These are phyloP conservation scores for Lasiommata megera DNA, from an alignment of 2,888 invertebrate species.

Conservation along the genomic window DNA sequence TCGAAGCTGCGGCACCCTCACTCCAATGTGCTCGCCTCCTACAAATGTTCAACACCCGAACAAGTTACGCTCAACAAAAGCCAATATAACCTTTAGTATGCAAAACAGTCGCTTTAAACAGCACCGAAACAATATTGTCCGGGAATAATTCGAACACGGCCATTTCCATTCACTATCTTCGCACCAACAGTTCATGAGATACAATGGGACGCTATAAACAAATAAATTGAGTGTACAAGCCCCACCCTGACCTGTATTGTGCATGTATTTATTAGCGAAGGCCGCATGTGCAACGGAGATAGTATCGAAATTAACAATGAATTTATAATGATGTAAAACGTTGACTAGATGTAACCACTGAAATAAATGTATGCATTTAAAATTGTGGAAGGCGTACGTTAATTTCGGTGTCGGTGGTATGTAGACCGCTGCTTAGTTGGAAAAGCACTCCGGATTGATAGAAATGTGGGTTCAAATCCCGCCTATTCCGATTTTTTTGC, in stretches of 20 bases:
- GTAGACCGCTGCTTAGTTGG: no score
- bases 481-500: no score
- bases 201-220: slow-evolving; percentile 16
- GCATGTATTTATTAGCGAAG: slow-evolving; percentile 19
- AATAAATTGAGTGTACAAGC: slow-evolving; percentile 14
- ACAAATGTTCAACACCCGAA: neutral
- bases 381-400: no score
- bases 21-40: neutral
- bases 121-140: neutral
- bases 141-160: slow-evolving; percentile 3
- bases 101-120: slow-evolving; percentile 1
- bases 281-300: slow-evolving; percentile 17
- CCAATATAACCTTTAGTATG: neutral
- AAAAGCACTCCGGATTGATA: no score
- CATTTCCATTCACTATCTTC: slow-evolving; percentile 17
- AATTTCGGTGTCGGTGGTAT: no score
- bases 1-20: no score
- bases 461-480: no score
- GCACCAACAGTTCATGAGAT: slow-evolving; percentile 11
- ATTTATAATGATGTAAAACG: slow-evolving; percentile 13
- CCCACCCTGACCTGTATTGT: slow-evolving; percentile 19
- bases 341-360: neutral
- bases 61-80: neutral
- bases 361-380: no score
- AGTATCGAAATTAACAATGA: slow-evolving; percentile 18